Evolutionary conservation across 2,888 invertebrate species (phyloP).

Genomic region (Carpatolechia fugitivella): DNA sequence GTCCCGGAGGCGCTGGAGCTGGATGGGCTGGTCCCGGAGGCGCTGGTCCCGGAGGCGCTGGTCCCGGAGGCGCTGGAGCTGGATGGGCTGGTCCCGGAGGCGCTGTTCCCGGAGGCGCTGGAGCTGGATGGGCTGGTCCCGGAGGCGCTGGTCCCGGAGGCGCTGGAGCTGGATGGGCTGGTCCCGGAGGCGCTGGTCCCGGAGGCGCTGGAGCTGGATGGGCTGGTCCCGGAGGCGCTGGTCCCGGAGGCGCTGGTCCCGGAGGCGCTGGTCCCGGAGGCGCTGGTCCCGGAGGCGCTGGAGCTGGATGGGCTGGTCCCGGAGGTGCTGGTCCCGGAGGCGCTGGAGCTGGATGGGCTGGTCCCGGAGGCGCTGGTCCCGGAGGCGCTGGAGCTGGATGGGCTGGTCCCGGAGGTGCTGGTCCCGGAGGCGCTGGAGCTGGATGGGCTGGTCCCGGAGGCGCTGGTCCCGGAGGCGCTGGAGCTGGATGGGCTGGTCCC

Average conservation of each 20-base stretch:
- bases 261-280: not conserved
- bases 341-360: not conserved
- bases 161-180: not conserved
- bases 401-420: not conserved
- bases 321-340: not conserved
- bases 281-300: too few species aligned
- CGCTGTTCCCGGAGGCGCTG: not conserved
- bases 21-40: not conserved
- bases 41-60: not conserved
- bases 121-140: too few species aligned
- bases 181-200: not conserved
- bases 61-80: not conserved
- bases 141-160: not conserved
- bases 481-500: not conserved
- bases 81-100: not conserved
- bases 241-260: not conserved
- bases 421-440: not conserved
- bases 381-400: not conserved
- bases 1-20: not conserved
- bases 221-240: not conserved
- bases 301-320: not conserved
- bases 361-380: not conserved
- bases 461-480: not conserved
- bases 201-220: not conserved
- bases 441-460: not conserved